Conservation (phyloP, 2,113 vertebrate species). For the Penelope pileata region DNA sequence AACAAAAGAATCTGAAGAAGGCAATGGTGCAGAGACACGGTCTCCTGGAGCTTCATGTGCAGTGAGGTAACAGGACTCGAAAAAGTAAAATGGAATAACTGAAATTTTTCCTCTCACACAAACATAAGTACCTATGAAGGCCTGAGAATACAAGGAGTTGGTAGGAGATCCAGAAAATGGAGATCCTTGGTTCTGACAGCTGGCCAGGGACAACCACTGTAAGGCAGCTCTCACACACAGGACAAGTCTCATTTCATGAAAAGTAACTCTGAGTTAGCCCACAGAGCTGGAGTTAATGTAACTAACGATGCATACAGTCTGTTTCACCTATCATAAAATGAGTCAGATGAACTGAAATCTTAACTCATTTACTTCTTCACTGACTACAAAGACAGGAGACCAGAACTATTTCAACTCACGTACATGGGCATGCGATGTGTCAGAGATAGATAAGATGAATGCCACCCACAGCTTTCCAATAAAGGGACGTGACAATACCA, state of each 20-base stretch:
- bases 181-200: not conserved
- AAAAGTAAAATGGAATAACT: not conserved
- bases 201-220: not conserved
- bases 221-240: not conserved
- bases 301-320: not conserved
- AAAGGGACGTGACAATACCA: not conserved
- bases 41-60: not conserved
- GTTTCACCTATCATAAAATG: slow-evolving; percentile 1
- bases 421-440: not conserved
- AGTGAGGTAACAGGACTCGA: not conserved
- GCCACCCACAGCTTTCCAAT: slow-evolving; percentile 7
- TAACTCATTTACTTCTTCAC: not conserved
- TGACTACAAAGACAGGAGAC: not conserved
- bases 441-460: slow-evolving; percentile 12
- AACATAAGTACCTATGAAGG: not conserved
- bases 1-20: not conserved
- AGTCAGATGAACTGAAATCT: slow-evolving; percentile 15
- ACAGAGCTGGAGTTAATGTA: not conserved
- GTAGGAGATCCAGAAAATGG: not conserved
- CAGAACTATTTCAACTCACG: not conserved
- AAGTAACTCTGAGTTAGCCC: not conserved
- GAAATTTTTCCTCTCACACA: not conserved
- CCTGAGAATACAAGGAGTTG: not conserved
- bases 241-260: not conserved
- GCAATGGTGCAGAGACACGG: fast-evolving